Evolutionary conservation across 2,888 invertebrate genomes (phyloP).

Genomic region (Lottia scabra): DNA sequence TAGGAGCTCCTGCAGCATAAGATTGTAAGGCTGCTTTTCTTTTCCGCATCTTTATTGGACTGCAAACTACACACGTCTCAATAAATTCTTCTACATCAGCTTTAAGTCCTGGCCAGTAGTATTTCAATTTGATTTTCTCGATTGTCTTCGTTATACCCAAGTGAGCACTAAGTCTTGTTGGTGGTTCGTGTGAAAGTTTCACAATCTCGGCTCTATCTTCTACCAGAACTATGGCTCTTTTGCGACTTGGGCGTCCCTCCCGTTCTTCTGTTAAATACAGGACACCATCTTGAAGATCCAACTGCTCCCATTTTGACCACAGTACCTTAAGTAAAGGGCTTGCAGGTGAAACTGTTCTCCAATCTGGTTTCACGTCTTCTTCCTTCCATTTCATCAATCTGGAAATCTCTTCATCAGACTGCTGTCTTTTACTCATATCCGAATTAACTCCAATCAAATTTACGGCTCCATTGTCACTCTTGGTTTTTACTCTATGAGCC

Average conservation of each 20-base stretch:
- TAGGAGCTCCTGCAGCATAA: conserved; percentile 15
- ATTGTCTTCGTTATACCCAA: not conserved
- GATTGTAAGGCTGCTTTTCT: too few species aligned
- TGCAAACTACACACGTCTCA: too few species aligned
- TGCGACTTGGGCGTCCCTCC: not conserved
- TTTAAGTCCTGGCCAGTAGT: conserved; percentile 14
- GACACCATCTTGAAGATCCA: not conserved
- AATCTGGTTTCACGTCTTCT: too few species aligned
- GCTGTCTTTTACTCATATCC: not conserved
- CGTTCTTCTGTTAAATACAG: not conserved
- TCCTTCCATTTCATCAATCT: too few species aligned
- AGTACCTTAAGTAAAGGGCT: not conserved
- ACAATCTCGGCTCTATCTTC: not conserved
- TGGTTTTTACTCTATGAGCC: too few species aligned
- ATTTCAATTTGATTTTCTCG: not conserved
- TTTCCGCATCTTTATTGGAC: not conserved
- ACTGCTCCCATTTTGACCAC: not conserved
- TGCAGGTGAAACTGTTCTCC: too few species aligned
- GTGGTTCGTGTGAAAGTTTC: not conserved
- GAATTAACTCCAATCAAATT: not conserved
- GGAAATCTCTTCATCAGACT: not conserved
- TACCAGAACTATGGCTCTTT: not conserved
- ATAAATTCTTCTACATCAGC: conserved; percentile 5
- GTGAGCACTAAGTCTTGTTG: not conserved
- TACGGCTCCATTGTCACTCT: too few species aligned